Percentiles rank a stretch among this genome's conserved stretches.
Evolutionary conservation across 2,113 vertebrate species (phyloP).

Genomic region (Hyaena hyaena): DNA sequence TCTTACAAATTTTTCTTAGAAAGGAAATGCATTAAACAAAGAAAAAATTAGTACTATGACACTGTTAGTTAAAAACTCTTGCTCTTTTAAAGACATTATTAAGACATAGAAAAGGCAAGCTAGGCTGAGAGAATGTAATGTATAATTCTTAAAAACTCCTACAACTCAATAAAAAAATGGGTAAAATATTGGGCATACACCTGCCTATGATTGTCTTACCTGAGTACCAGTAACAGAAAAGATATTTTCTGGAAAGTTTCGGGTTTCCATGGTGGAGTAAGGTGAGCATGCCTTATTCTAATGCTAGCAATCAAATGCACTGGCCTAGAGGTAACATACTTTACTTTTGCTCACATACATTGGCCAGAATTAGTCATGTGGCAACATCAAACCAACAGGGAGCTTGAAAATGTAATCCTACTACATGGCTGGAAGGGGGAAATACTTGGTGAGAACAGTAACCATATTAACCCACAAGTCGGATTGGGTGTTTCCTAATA

Average conservation of each 20-base stretch:
- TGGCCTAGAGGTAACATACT: background rate
- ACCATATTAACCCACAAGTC: background rate
- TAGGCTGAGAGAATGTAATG: background rate
- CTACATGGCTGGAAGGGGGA: background rate
- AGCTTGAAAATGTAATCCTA: background rate
- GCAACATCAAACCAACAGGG: too few species aligned
- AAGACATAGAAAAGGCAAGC: background rate
- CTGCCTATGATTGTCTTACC: background rate
- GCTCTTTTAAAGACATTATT: background rate
- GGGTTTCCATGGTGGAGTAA: too few species aligned
- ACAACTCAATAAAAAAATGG: background rate
- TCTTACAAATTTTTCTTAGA: background rate
- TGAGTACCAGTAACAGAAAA: background rate
- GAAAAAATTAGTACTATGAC: background rate
- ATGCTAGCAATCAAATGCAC: background rate
- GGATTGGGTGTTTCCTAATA: background rate
- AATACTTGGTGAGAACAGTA: background rate
- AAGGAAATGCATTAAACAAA: background rate
- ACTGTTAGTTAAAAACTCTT: background rate
- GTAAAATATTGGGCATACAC: background rate
- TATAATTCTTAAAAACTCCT: background rate
- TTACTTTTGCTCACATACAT: background rate
- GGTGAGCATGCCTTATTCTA: fast-evolving
- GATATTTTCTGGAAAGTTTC: too few species aligned
- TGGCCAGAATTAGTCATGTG: background rate